Conservation (phyloP, 2,113 vertebrate genomes). For the Xenopus tropicalis region DNA sequence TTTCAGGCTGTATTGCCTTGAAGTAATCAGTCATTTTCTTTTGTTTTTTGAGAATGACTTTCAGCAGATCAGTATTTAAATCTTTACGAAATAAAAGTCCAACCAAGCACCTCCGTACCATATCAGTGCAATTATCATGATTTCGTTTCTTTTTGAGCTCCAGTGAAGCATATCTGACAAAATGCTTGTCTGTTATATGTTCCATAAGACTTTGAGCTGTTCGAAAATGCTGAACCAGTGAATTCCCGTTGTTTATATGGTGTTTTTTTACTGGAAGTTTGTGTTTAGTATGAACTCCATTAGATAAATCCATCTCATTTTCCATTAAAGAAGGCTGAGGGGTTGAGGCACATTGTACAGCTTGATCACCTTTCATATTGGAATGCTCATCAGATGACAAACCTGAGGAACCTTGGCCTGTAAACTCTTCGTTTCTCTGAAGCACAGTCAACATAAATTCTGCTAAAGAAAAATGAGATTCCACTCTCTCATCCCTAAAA, state of each 20-base stretch:
- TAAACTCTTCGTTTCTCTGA: conserved; percentile 43
- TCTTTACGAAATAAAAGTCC: conserved; percentile 74
- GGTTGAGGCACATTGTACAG: conserved; percentile 46
- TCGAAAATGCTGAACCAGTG: conserved; percentile 76
- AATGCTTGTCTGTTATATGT: conserved; percentile 69
- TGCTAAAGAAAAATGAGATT: conserved; percentile 77
- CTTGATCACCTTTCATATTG: not conserved
- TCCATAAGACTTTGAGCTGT: conserved; percentile 72
- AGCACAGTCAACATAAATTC: conserved; percentile 67
- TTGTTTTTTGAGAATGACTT: conserved; percentile 60
- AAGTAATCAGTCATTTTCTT: conserved; percentile 65
- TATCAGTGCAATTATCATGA: conserved; percentile 73
- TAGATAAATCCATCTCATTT: conserved; percentile 25
- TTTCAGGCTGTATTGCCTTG: conserved; percentile 57
- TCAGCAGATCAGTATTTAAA: conserved; percentile 29
- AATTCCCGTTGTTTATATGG: not conserved
- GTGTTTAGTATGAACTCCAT: not conserved
- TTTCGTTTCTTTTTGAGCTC: conserved; percentile 70
- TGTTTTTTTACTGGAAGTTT: not conserved
- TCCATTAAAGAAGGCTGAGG: conserved; percentile 31
- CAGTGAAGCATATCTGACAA: conserved; percentile 65
- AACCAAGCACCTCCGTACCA: conserved; percentile 70
- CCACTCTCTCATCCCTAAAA: conserved; percentile 38
- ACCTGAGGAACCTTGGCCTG: conserved; percentile 33
- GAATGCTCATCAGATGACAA: too few species aligned